These are phyloP conservation scores for Vesta saturnalis DNA, from an alignment of 2,888 invertebrate genomes.

Conservation along the genomic window DNA sequence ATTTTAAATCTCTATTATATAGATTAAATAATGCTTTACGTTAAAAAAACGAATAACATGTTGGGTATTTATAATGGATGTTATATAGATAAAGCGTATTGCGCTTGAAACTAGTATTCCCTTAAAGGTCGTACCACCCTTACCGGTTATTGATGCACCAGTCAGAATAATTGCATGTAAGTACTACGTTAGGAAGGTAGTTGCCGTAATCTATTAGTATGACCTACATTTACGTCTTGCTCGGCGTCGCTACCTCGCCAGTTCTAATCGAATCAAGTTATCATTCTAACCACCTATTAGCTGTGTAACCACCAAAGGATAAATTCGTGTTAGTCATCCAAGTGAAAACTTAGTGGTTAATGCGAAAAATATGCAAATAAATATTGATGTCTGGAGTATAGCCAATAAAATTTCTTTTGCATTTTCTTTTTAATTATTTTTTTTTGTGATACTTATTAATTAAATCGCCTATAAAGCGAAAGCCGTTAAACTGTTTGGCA, in stretches of 20 bases:
- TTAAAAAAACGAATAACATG: not conserved
- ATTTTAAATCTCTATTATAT: no score
- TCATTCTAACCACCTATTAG: constrained; percentile 33
- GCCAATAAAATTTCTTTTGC: constrained; percentile 3
- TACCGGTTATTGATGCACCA: constrained; percentile 29
- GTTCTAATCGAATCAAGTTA: constrained; percentile 29
- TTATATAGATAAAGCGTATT: not conserved
- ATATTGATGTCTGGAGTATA: not conserved
- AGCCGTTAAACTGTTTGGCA: no score
- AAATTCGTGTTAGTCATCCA: constrained; percentile 23
- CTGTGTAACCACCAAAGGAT: constrained; percentile 25
- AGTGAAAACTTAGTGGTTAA: constrained; percentile 19
- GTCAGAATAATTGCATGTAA: constrained; percentile 38
- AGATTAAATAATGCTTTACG: not conserved
- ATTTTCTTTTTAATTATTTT: not conserved
- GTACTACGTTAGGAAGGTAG: constrained; percentile 27
- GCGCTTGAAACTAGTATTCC: constrained; percentile 14
- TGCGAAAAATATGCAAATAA: constrained; percentile 16
- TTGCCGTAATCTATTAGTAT: constrained; percentile 31
- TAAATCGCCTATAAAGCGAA: no score
- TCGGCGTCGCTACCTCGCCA: constrained; percentile 20
- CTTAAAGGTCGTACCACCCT: constrained; percentile 10
- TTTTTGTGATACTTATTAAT: no score
- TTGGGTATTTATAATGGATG: not conserved
- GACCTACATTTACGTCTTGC: constrained; percentile 28